phyloP scores from a whole-genome alignment of 2,888 invertebrate genomes.

The Chesias legatella region DNA sequence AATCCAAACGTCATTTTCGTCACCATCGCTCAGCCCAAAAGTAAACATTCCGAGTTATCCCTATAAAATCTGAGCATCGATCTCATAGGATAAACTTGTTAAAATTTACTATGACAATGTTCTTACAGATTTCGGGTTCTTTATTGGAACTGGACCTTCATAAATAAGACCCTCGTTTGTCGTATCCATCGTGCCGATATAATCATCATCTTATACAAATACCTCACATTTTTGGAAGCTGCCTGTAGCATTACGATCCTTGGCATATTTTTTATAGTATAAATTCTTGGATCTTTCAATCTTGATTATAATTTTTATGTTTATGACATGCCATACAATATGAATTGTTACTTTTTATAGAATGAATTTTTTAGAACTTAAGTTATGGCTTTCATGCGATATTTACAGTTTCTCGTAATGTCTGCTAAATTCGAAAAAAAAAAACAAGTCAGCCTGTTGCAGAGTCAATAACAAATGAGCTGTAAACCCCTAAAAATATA shows the following conservation, averaged over 20 bases:
- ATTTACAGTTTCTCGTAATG: too few species aligned
- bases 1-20: not conserved
- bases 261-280: slow-evolving; percentile 10
- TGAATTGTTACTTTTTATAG: too few species aligned
- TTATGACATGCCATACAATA: too few species aligned
- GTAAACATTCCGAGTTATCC: slow-evolving; percentile 18
- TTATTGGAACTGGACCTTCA: slow-evolving; percentile 40
- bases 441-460: too few species aligned
- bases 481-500: too few species aligned
- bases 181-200: slow-evolving; percentile 31
- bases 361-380: too few species aligned
- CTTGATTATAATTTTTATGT: too few species aligned
- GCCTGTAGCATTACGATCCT: slow-evolving; percentile 13
- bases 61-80: slow-evolving; percentile 24
- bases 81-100: slow-evolving; percentile 33
- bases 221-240: slow-evolving; percentile 21
- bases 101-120: slow-evolving; percentile 41
- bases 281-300: slow-evolving; percentile 4
- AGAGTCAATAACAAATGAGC: too few species aligned
- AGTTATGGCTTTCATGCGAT: too few species aligned
- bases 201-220: slow-evolving; percentile 37
- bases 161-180: slow-evolving; percentile 48
- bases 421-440: too few species aligned
- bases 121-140: slow-evolving; percentile 41
- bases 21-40: not conserved